A percentile compares a stretch with the other conserved stretches of the same genome.
Conservation (phyloP, 1,140 invertebrate species). For the Eumaeus atala region DNA sequence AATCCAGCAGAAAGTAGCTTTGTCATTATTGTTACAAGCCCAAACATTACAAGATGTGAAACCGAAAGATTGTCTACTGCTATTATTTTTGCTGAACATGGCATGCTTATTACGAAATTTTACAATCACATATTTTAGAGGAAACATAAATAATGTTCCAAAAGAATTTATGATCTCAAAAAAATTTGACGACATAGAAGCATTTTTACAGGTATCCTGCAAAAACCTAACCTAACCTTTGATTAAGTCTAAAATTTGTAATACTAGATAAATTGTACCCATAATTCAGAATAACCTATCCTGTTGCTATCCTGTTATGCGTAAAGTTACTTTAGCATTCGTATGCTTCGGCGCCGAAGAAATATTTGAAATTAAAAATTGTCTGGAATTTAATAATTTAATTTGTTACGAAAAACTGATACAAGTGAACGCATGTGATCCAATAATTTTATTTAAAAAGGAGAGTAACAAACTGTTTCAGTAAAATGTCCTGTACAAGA, state of each 20-base stretch:
- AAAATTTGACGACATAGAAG: constrained; percentile 21
- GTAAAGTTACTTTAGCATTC: constrained; percentile 22
- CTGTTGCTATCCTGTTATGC: constrained; percentile 27
- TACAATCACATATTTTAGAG: constrained; percentile 18
- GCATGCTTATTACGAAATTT: constrained; percentile 21
- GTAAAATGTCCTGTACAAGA: constrained; percentile 20
- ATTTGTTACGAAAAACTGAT: constrained; percentile 20
- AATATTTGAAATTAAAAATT: constrained; percentile 22
- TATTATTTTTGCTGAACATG: constrained; percentile 20
- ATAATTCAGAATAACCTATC: constrained; percentile 22
- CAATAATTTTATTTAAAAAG: constrained; percentile 20
- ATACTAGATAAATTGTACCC: constrained; percentile 21
- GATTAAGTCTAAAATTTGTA: constrained; percentile 15
- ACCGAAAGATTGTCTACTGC: constrained; percentile 7
- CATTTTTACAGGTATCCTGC: constrained; percentile 10
- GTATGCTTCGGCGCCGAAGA: constrained; percentile 19
- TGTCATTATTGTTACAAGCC: constrained; percentile 19
- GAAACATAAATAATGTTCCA: constrained; percentile 15
- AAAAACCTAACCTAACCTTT: constrained; percentile 18
- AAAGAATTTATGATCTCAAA: constrained; percentile 20
- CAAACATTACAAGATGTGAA: constrained; percentile 22
- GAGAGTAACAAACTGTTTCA: constrained; percentile 17
- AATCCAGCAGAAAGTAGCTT: constrained; percentile 14
- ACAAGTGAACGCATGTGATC: constrained; percentile 16
- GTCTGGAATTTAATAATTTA: constrained; percentile 11